Evolutionary conservation across 2,113 vertebrate genomes (phyloP).

Genomic region (Noturus placidus): DNA sequence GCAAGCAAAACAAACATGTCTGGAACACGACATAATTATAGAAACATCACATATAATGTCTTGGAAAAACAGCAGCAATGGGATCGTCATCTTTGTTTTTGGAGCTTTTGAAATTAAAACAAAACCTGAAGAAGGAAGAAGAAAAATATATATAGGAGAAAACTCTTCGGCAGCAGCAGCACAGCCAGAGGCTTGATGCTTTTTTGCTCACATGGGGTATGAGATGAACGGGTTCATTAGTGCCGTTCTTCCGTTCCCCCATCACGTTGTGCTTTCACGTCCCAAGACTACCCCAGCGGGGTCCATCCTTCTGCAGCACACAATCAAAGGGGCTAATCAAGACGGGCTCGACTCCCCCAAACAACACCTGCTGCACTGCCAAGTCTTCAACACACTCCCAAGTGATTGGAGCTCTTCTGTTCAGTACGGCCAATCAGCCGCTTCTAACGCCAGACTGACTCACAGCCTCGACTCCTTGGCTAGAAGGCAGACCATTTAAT

Average conservation of each 20-base stretch:
- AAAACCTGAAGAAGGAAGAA: neutral
- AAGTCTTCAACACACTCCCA: neutral
- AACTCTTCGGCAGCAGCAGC: conserved; percentile 5
- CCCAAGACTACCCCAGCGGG: conserved; percentile 49
- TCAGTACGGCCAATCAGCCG: conserved; percentile 43
- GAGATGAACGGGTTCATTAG: conserved; percentile 49
- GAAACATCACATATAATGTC: neutral
- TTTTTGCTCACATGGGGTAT: conserved; percentile 16
- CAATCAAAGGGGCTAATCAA: conserved; percentile 58
- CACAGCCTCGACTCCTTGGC: neutral
- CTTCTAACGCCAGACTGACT: conserved; percentile 18
- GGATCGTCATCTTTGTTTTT: neutral
- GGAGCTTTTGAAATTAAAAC: conserved; percentile 3
- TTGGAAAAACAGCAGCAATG: neutral
- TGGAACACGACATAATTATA: conserved; percentile 25
- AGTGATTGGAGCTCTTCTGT: conserved; percentile 53
- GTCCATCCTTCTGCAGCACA: conserved; percentile 25
- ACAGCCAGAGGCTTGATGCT: conserved; percentile 19
- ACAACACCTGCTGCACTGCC: conserved; percentile 45
- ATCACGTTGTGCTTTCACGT: conserved; percentile 34
- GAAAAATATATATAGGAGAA: conserved; percentile 14
- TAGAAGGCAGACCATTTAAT: neutral
- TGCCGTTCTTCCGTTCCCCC: conserved; percentile 17
- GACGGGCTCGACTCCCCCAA: conserved; percentile 32
- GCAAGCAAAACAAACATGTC: conserved; percentile 10